phyloP scores from a whole-genome alignment of 1,140 invertebrate genomes.

The Conus betulinus region DNA sequence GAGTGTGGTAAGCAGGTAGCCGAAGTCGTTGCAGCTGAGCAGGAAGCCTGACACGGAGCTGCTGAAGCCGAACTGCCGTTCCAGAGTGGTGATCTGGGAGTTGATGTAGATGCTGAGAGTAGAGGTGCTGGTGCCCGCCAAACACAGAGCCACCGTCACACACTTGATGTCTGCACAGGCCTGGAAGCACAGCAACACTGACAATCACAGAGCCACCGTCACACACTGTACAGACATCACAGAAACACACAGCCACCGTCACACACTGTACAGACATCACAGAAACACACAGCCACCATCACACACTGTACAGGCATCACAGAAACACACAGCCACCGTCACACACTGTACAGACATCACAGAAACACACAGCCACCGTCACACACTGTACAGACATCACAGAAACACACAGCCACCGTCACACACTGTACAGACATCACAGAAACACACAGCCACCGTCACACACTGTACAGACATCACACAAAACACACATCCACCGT shows the following conservation, averaged over 20 bases:
- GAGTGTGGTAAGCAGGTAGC: conserved; percentile 61
- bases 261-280: neutral
- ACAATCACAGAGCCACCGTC: neutral
- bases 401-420: too few species aligned
- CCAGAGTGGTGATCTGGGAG: conserved; percentile 63
- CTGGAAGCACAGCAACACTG: conserved; percentile 20
- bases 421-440: too few species aligned
- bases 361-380: too few species aligned
- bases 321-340: too few species aligned
- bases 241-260: neutral
- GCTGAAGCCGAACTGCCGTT: conserved; percentile 66
- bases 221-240: too few species aligned
- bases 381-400: too few species aligned
- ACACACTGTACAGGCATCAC: too few species aligned
- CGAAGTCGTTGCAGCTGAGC: conserved; percentile 68
- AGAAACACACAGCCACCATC: too few species aligned
- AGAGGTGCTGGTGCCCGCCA: conserved; percentile 56
- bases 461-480: too few species aligned
- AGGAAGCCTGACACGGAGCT: conserved; percentile 64
- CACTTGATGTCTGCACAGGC: conserved; percentile 52
- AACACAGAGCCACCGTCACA: conserved; percentile 55
- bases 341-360: too few species aligned
- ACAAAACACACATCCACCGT: conserved; percentile 52
- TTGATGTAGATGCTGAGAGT: conserved; percentile 54
- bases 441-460: too few species aligned